Evolutionary conservation across 1,140 invertebrate genomes (phyloP), one percentile per base, ranked within the genome.

Genomic region (Caerostris darwini): DNA sequence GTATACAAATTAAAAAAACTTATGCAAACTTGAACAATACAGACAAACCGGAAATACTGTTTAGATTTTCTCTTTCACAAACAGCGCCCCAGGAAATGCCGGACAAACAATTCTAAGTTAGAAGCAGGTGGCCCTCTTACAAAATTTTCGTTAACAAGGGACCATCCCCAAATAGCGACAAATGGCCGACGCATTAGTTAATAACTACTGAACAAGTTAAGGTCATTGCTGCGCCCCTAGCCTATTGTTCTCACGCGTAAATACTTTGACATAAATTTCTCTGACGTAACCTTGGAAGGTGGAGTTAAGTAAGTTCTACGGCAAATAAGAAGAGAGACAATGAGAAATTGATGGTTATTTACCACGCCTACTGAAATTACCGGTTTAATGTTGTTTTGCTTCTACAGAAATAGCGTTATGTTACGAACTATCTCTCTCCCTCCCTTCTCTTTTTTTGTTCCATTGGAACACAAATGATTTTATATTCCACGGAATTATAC

Each of bases 231-330:
- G 92, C 58, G 10, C 54, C 34, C 53, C 14, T 19, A 53, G 83
- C 6, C 92, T 56, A 94, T 94, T 94, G 92, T 94, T 88, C 69
- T 81, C 61, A 58, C 7, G n/a, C 71, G 59, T 50, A 86, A 92
- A 86, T 81, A 92, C 54, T 71, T 59, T 59, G 85, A 94, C 92
- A 94, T 94, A 94, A 94, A 94, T 94, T 87, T 93, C 64, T 53
- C 92, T 88, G 92, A 89, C 92, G 92, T 89, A 94, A 88, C 92
- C 92, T 94, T 94, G 92, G 54, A 81, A 58, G 92, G 92, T 88
- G 92, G 92, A 94, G 92, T 67, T 89, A 56, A 54, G 14, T 71
- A 83, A 71, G 59, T 14, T 87, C 57, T 69, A 94, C 58, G 14
- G 71, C 92, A 81, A 81, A 89, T 61, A 93, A 86, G 67, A 88